Base-by-base conservation (phyloP, 2,113 vertebrate species). In the Amazona vittata region DNA sequence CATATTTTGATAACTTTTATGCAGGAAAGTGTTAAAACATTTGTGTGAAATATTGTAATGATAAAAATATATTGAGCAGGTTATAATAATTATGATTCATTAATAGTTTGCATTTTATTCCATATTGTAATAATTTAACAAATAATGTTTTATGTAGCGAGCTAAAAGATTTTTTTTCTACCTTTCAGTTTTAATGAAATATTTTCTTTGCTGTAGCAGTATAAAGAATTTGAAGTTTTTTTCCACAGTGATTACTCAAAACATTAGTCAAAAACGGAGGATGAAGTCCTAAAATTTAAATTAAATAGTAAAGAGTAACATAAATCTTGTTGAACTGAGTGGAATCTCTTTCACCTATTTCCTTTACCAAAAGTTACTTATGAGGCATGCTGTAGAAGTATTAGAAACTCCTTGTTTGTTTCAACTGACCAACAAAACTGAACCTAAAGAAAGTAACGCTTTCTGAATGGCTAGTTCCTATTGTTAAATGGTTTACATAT, bases 61-160 rank as follows among this genome's bases (percentile, higher is more conserved):
- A 89, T 90, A 78, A 94, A 81, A 86, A 28, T 73, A 21, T 75
- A 69, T 95, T 25, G 55, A 67, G 86, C 15, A 90, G 8, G 3
- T 94, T 87, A 86, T 93, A 91, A 95, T 91, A 92, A 78, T 85
- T 33, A 39, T 91, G 4, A 78, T 94, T 95, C 47, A 83, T 95
- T 81, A 84, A 69, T 89, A 94, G 63, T 94, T 86, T 60, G 16
- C 41, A 70, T 95, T n/a, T 90, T 87, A 87, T 83, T 96, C 74
- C 71, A 65, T 86, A 84, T 46, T 73, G 11, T 15, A 62, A 10
- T 46, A 92, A 80, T 81, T 70, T 76, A 80, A 50, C 9, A 15
- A 49, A 26, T 37, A 91, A 24, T 43, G 5, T 62, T 86, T 85
- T 76, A 69, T 46, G 10, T 55, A 83, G 63, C 57, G 19, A 69